A percentile compares a stretch with the other conserved stretches of the same genome.
Evolutionary conservation across 2,888 invertebrate species (phyloP).

Genomic region (Chesias legatella): DNA sequence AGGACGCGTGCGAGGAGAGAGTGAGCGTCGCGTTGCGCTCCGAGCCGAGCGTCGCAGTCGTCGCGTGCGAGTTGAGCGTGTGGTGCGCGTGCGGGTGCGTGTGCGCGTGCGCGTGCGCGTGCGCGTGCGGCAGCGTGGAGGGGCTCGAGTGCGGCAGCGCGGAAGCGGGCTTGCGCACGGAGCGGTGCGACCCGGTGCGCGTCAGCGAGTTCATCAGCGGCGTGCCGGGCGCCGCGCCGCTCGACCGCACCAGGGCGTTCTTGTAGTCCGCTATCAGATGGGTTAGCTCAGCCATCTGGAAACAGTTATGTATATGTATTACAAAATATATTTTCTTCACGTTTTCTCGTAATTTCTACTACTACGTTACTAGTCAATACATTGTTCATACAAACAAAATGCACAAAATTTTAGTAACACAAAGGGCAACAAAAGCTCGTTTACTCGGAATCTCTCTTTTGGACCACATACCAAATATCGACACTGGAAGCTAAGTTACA

Average conservation of each 20-base stretch:
- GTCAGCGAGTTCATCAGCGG: constrained; percentile 90
- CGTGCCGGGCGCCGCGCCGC: constrained; percentile 86
- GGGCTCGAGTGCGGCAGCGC: constrained; percentile 69
- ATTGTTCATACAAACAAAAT: no score
- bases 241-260: constrained; percentile 90
- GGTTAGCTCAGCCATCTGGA: constrained; percentile 92
- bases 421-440: no score
- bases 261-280: constrained; percentile 96
- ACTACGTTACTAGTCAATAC: no score
- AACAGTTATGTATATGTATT: not conserved
- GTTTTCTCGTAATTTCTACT: no score
- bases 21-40: constrained; percentile 64
- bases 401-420: no score
- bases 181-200: constrained; percentile 84
- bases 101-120: constrained; percentile 65
- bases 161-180: constrained; percentile 66
- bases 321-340: no score
- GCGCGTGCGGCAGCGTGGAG: constrained; percentile 68
- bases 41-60: constrained; percentile 64
- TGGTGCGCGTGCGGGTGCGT: constrained; percentile 51
- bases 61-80: constrained; percentile 79
- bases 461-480: no score
- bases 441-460: no score
- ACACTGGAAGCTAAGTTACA: no score
- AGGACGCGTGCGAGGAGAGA: constrained; percentile 62